A percentile compares a stretch with the other conserved stretches of the same genome.
Conservation (phyloP, 2,888 invertebrate genomes). For the Taphrorychus bicolor region DNA sequence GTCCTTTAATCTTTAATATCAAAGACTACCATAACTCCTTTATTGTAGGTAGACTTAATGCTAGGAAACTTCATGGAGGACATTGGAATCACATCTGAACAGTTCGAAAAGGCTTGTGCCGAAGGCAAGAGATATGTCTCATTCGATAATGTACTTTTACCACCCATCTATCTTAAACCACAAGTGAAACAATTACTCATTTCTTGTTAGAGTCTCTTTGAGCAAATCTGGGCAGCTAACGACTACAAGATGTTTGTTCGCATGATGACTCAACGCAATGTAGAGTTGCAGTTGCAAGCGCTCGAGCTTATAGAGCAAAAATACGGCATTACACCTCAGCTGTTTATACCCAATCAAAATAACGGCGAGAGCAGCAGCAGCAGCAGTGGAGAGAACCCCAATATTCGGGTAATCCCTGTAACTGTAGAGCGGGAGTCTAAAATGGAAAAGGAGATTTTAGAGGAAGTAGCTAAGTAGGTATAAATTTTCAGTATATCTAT, state of each 20-base stretch:
- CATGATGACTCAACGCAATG: slow-evolving; percentile 93
- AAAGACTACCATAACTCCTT: no score
- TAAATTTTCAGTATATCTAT: neutral
- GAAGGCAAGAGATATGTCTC: slow-evolving; percentile 61
- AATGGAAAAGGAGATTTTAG: slow-evolving; percentile 58
- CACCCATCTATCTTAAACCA: no score
- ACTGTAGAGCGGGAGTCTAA: slow-evolving; percentile 56
- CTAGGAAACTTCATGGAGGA: slow-evolving; percentile 93
- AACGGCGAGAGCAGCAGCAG: slow-evolving; percentile 42
- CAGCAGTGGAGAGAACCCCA: neutral
- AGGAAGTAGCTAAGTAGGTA: slow-evolving; percentile 59
- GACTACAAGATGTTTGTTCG: slow-evolving; percentile 88
- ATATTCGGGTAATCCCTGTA: slow-evolving; percentile 47
- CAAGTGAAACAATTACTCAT: no score
- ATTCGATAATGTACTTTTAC: slow-evolving; percentile 66
- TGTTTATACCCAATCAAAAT: slow-evolving; percentile 64
- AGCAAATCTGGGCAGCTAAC: slow-evolving; percentile 92
- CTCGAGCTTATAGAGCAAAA: slow-evolving; percentile 83
- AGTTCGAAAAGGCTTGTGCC: slow-evolving; percentile 83
- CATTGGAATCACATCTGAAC: slow-evolving; percentile 85
- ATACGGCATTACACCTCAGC: slow-evolving; percentile 71
- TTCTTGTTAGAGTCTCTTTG: slow-evolving; percentile 64
- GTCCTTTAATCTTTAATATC: neutral
- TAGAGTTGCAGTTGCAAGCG: slow-evolving; percentile 89
- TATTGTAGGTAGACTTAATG: slow-evolving; percentile 90